Base-by-base conservation (phyloP, 2,888 invertebrate species). In the Macrosoma leucophasiata region DNA sequence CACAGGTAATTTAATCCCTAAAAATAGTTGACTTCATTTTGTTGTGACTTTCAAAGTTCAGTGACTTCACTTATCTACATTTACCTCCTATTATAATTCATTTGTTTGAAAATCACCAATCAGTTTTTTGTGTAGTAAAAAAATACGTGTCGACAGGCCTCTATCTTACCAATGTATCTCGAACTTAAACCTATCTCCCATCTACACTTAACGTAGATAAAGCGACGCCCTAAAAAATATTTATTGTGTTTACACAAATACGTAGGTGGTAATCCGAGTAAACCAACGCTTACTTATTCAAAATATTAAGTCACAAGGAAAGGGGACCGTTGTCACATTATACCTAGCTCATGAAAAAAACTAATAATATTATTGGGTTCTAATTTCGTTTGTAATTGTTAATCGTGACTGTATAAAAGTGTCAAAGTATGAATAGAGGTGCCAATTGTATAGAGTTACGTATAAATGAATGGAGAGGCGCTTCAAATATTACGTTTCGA, bases 161-260 rank as follows among this genome's bases (percentile, higher is more conserved):
- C 45, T 40, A 29, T 26, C 29, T 17, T 15, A 29, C 15, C 37
- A 37, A n/a, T 44, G 53, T 55, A 67, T 66, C 65, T 66, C 45
- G 55, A 59, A 53, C 57, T 57, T 38, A 49, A 48, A 29, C 30
- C 50, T 60, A 77, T 76, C 75, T 69, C 35, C 40, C 45, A 70
- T 72, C 72, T 64, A 43, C 55, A 51, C 52, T 53, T 48, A 48
- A 39, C 22, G 33, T 26, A 64, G 67, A 77, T 71, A 74, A 76
- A 65, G 62, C 51, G 58, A 49, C 52, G 39, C 25, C 41, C 58
- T 62, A 77, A 79, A 79, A 78, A 76, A 67, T 69, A 77, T 76
- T 78, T 74, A 82, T 84, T 82, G 78, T 82, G 79, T 84, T 82
- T 82, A 78, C 69, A 75, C 74, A 78, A 82, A 81, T 75, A 75